Base-by-base conservation (phyloP, 1,140 invertebrate genomes). In the Lanistes nyassanus region DNA sequence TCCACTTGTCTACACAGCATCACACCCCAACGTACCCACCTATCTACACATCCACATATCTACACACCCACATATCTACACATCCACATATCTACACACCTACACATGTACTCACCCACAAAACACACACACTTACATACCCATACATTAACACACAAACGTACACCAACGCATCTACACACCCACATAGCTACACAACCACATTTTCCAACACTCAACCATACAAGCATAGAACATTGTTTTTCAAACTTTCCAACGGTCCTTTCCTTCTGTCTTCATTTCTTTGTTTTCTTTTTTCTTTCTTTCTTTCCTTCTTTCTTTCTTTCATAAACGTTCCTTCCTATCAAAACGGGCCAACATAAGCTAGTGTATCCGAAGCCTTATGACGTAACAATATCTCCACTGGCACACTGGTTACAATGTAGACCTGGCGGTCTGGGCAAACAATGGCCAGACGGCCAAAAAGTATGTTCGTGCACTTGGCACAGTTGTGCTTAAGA, bases 71-170 rank as follows among this genome's bases (percentile, higher is more conserved):
- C 60, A 64, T 36, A 64, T 55, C 53, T n/a, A 55, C 13, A 55
- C n/a, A n/a, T 55, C n/a, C 53, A 55, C 53, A 55, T 16, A 13
- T 55, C n/a, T 16, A 13, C 31, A 65, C 31, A 34, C 31, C 34
- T 23, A 34, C 31, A 65, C 64, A 65, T 23, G 26, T 62, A 9
- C n/a, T n/a, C 58, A 62, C 58, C 23, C 7, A 23, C n/a, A 6
- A 60, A 23, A 66, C 34, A 66, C 64, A 66, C 19, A 66, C 64
- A 68, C 66, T 26, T 42, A 68, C 66, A 47, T 42, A 68, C 36
- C 26, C 66, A 68, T 42, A 68, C 66, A 68, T 42, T 42, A 36
- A 68, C 69, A 60, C 69, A 71, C 69, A 60, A 42, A 71, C 66
- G 16, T 39, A 69, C 66, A 16, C 47, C 36, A 31, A 0, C 19